A percentile compares a stretch with the other conserved stretches of the same genome.
These are phyloP conservation scores for Odontamblyopus lacepedii DNA, from an alignment of 2,797 vertebrate species.

Conservation along the genomic window DNA sequence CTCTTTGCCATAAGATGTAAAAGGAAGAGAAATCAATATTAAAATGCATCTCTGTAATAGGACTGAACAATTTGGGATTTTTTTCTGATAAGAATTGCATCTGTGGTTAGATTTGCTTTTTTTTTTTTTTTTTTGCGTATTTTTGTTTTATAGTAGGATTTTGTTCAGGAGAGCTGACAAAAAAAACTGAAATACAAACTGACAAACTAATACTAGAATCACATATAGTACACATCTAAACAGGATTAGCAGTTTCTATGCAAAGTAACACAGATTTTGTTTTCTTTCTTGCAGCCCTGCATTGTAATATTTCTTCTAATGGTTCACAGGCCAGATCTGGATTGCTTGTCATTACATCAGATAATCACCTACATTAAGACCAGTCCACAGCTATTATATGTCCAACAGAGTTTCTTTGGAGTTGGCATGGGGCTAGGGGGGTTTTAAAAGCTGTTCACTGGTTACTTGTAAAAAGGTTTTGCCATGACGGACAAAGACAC, in stretches of 20 bases:
- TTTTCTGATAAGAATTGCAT: no score
- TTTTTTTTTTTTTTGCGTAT: no score
- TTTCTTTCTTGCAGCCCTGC: not conserved
- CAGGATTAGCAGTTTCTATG: no score
- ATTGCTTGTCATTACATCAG: constrained; percentile 78
- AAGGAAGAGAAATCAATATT: not conserved
- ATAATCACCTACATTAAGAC: constrained; percentile 74
- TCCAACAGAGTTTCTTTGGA: constrained; percentile 61
- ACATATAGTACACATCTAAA: no score
- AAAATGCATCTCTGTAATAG: constrained; percentile 14
- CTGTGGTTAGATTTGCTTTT: no score
- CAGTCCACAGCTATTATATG: constrained; percentile 63
- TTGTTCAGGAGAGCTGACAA: no score
- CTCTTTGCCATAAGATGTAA: constrained; percentile 37
- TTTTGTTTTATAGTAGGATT: no score
- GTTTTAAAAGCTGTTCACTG: constrained; percentile 50
- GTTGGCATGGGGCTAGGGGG: constrained; percentile 50
- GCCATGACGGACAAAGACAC: constrained; percentile 55
- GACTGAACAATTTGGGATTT: no score
- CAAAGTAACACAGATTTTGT: no score
- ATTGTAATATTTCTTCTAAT: constrained; percentile 70
- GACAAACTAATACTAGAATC: no score
- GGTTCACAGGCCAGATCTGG: constrained; percentile 75
- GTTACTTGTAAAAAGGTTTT: constrained; percentile 27
- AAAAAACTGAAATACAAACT: no score